A percentile compares a stretch with the other conserved stretches of the same genome.
Conservation (phyloP, 2,888 invertebrate species). For the Melipona bicolor region DNA sequence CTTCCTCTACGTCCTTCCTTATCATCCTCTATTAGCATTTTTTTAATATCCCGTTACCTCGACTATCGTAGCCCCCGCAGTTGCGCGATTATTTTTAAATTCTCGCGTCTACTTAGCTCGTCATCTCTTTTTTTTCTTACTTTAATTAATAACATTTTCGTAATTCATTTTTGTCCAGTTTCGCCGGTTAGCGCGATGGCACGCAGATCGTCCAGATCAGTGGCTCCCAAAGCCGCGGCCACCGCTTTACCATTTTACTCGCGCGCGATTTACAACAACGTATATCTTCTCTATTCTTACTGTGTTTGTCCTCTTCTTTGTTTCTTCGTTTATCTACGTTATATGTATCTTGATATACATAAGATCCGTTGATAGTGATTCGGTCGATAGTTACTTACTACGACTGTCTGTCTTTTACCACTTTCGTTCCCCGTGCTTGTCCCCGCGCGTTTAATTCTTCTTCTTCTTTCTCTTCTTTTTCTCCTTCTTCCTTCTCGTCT, state of each 20-base stretch:
- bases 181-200: constrained; percentile 20
- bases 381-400: constrained; percentile 72
- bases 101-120: constrained; percentile 56
- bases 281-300: constrained; percentile 29
- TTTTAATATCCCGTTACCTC: constrained; percentile 54
- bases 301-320: constrained; percentile 33
- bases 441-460: constrained; percentile 23
- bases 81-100: constrained; percentile 39
- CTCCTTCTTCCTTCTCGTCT: not conserved
- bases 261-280: constrained; percentile 67
- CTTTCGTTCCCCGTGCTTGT: constrained; percentile 44
- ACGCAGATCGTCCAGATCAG: constrained; percentile 17
- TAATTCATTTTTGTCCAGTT: constrained; percentile 58
- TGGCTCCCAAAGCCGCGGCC: constrained; percentile 26
- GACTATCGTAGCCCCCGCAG: constrained; percentile 51
- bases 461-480: not conserved
- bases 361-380: constrained; percentile 76
- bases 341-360: constrained; percentile 51
- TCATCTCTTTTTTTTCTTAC: constrained; percentile 20
- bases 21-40: constrained; percentile 57
- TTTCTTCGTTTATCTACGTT: constrained; percentile 50
- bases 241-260: constrained; percentile 33
- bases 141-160: constrained; percentile 70
- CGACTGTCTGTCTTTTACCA: constrained; percentile 65
- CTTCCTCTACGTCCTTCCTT: constrained; percentile 48